A percentile compares a stretch with the other conserved stretches of the same genome.
Conservation (phyloP, 2,113 vertebrate genomes). For the Corythornis cristatus region DNA sequence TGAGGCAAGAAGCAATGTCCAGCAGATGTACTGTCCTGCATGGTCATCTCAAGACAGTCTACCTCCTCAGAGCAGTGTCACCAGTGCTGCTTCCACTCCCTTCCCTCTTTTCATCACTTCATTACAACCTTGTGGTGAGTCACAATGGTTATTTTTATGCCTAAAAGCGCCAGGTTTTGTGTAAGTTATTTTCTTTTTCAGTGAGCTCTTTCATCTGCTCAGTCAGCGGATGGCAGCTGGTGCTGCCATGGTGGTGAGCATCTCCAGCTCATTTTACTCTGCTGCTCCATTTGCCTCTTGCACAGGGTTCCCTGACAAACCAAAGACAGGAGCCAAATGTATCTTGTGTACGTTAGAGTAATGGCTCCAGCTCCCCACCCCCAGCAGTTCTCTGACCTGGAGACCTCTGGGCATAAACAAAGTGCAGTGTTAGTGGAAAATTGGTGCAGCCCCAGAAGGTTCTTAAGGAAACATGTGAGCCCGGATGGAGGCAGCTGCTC, state of each 20-base stretch:
- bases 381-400: background rate
- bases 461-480: background rate
- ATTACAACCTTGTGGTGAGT: background rate
- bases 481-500: constrained; percentile 15
- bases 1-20: background rate
- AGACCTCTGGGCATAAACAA: constrained; percentile 40
- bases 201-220: background rate
- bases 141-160: background rate
- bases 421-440: background rate
- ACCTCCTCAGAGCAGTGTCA: background rate
- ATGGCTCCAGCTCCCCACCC: background rate
- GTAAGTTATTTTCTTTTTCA: background rate
- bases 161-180: background rate
- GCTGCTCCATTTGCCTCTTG: background rate
- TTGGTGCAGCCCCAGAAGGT: background rate
- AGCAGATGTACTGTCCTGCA: background rate
- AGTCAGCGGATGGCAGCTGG: background rate
- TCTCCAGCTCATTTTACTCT: background rate
- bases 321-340: background rate
- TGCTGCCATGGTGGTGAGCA: background rate
- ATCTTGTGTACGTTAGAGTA: background rate
- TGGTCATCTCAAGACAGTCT: background rate
- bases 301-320: background rate
- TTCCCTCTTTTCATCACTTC: background rate
- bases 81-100: background rate